Evolutionary conservation across 2,888 invertebrate genomes (phyloP).

Genomic region (Volucella zonaria): DNA sequence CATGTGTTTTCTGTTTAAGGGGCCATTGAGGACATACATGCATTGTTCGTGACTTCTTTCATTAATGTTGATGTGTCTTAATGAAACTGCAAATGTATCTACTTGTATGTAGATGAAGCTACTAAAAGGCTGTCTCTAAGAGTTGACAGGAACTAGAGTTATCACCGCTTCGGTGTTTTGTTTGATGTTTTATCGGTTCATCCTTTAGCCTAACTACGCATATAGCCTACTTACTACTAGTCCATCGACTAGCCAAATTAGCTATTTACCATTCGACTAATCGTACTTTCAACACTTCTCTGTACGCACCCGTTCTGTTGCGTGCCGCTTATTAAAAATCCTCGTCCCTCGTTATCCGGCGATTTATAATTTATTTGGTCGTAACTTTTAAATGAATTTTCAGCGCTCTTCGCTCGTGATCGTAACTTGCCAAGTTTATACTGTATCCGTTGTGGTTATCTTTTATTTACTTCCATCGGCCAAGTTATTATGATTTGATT

Average conservation of each 20-base stretch:
- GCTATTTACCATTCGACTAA: slow-evolving; percentile 40
- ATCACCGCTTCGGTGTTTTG: too few species aligned
- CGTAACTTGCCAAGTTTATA: slow-evolving; percentile 63
- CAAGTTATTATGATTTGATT: slow-evolving; percentile 67
- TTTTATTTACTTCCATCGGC: slow-evolving; percentile 60
- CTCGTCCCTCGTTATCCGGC: slow-evolving; percentile 34
- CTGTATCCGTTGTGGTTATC: slow-evolving; percentile 51
- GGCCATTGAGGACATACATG: neutral
- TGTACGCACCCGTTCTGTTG: slow-evolving; percentile 23
- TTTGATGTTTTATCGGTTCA: too few species aligned
- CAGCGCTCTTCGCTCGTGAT: slow-evolving; percentile 31
- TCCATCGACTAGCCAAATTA: slow-evolving; percentile 13
- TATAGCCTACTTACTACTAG: too few species aligned
- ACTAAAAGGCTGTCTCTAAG: too few species aligned
- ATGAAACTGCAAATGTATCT: too few species aligned
- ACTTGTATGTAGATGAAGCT: too few species aligned
- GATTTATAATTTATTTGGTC: slow-evolving; percentile 53
- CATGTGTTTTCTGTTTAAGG: neutral
- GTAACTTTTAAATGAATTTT: slow-evolving; percentile 42
- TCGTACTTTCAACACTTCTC: slow-evolving; percentile 42
- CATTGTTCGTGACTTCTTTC: too few species aligned
- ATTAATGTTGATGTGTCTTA: too few species aligned
- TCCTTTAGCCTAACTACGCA: too few species aligned
- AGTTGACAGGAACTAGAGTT: too few species aligned
- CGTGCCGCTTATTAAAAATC: slow-evolving; percentile 29